Percentiles rank a stretch among this genome's conserved stretches.
These are phyloP conservation scores for Aphidoletes aphidimyza DNA, from an alignment of 2,888 invertebrate species.

Conservation along the genomic window DNA sequence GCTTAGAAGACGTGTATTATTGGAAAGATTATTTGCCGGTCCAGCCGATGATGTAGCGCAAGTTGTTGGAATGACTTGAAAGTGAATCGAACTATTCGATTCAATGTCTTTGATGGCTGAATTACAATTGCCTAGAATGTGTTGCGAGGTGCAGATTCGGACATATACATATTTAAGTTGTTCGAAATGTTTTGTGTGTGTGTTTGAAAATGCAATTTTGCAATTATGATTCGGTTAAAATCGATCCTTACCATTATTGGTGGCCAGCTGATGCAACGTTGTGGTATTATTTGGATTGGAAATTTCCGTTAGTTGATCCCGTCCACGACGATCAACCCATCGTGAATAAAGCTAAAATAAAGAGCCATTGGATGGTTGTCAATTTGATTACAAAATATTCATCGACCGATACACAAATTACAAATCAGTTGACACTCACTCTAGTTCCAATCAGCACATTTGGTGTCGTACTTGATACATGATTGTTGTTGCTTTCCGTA, in stretches of 20 bases:
- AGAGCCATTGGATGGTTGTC: not conserved
- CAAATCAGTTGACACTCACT: conserved; percentile 60
- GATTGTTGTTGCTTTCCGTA: conserved; percentile 64
- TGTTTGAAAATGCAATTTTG: too few relatives aligned
- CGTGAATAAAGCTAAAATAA: conserved; percentile 63
- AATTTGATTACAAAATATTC: not conserved
- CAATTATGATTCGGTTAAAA: too few relatives aligned
- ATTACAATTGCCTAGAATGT: conserved; percentile 50
- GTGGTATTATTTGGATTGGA: conserved; percentile 55
- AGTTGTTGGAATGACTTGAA: conserved; percentile 62
- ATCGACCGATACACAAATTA: too few relatives aligned
- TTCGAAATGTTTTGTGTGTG: too few relatives aligned
- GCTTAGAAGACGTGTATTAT: conserved; percentile 56
- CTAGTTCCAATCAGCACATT: conserved; percentile 66
- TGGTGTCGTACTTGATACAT: conserved; percentile 63
- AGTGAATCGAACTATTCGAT: conserved; percentile 62
- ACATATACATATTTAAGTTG: too few relatives aligned
- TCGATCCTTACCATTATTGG: conserved; percentile 49
- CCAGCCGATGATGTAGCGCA: conserved; percentile 61
- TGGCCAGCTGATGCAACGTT: conserved; percentile 57
- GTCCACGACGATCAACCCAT: conserved; percentile 65
- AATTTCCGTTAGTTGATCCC: conserved; percentile 58
- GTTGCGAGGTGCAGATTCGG: too few relatives aligned
- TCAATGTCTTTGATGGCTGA: conserved; percentile 55
- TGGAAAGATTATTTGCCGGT: conserved; percentile 59